phyloP scores from a whole-genome alignment of 2,888 invertebrate species.

The Cerceris rybyensis region DNA sequence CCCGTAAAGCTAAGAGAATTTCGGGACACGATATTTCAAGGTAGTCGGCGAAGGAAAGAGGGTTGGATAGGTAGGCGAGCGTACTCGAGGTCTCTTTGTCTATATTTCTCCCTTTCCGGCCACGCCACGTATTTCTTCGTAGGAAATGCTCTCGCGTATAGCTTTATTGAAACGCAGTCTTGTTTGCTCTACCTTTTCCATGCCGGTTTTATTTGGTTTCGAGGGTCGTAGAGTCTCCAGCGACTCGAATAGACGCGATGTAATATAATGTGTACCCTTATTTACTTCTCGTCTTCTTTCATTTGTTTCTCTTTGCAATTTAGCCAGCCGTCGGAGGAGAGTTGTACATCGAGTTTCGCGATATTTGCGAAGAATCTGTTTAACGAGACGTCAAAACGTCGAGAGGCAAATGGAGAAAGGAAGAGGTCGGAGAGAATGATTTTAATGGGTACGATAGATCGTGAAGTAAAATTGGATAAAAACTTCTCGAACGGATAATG shows the following conservation, averaged over 20 bases:
- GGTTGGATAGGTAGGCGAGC: neutral
- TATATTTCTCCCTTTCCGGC: neutral
- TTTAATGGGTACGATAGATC: too few species aligned
- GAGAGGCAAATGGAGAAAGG: too few species aligned
- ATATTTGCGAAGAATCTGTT: too few species aligned
- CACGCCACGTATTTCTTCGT: neutral
- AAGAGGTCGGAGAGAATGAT: too few species aligned
- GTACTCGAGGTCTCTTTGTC: neutral
- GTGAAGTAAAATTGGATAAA: too few species aligned
- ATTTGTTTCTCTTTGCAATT: constrained; percentile 2
- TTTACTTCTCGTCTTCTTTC: constrained; percentile 1
- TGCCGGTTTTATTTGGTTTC: constrained; percentile 7
- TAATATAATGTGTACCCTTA: neutral
- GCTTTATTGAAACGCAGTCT: constrained; percentile 31
- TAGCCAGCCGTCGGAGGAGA: neutral
- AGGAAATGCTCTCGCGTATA: constrained; percentile 7
- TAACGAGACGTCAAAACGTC: too few species aligned
- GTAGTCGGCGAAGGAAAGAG: too few species aligned
- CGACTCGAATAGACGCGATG: constrained; percentile 16
- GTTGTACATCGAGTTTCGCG: neutral
- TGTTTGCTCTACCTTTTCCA: constrained; percentile 15
- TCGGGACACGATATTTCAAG: too few species aligned
- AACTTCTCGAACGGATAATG: too few species aligned
- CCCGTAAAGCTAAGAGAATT: too few species aligned
- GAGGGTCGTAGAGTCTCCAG: neutral